Evolutionary conservation across 2,113 vertebrate genomes (phyloP), one percentile per base, ranked within the genome.

Genomic region (Pseudorasbora parva): DNA sequence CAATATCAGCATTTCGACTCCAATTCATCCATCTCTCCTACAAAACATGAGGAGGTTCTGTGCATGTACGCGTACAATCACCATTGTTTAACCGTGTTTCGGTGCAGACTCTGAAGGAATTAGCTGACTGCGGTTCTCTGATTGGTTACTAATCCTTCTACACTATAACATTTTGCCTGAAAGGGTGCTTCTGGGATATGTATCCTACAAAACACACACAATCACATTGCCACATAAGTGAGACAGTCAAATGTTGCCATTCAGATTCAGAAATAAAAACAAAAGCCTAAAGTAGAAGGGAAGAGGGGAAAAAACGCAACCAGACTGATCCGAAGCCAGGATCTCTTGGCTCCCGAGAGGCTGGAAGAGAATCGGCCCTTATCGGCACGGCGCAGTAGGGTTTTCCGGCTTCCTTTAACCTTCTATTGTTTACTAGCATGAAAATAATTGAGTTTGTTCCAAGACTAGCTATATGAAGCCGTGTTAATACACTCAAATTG

Each of bases 401-500:
- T 68, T 82, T 90, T 82, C 83, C 80, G 85, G 84, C 81, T 86
- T 88, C 88, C 84, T 88, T 82, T 82, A 37, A 81, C 75, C 81
- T 78, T 84, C 85, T 74, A 89, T 86, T 88, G 87, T 91, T 88
- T 87, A 75, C 71, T 62, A 85, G 33, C 75, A 84, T 82, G 66
- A 81, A 87, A 79, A 84, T 88, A 85, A 83, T 87, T 81, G 81
- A 85, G 82, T 86, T 75, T 2, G 47, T 75, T 78, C 78, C 14
- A 81, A 85, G 81, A 81, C 66, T 77, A 30, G 59, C 73, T 83
- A 54, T 59, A 85, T 74, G 68, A 79, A 27, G 74, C 49, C 33
- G 62, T 87, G 87, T 89, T 89, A 87, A 89, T 89, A 89, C 49
- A 37, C 81, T 33, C 25, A 82, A 84, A 80, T 66, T 68, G 85